Evolutionary conservation across 2,797 vertebrate species (phyloP).

Genomic region (Mallotus villosus): DNA sequence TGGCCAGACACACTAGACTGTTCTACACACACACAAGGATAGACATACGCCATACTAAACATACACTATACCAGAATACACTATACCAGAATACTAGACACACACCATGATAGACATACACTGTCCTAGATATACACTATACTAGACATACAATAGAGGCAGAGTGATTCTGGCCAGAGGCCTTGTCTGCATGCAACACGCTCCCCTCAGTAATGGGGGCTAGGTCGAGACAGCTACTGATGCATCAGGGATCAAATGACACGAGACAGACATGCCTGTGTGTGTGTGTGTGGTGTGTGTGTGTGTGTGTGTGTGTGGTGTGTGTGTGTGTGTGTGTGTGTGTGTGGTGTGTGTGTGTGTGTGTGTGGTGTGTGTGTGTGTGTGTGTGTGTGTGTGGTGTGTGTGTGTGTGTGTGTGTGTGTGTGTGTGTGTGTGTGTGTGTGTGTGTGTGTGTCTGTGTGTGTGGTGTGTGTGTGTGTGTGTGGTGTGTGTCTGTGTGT

Average conservation of each 20-base stretch:
- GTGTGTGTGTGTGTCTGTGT: conserved; percentile 19
- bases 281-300: conserved; percentile 14
- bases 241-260: conserved; percentile 56
- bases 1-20: conserved; percentile 48
- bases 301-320: conserved; percentile 20
- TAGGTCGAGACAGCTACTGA: conserved; percentile 59
- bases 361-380: background rate
- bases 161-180: conserved; percentile 58
- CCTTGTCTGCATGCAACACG: conserved; percentile 57
- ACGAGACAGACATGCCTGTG: conserved; percentile 36
- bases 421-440: conserved; percentile 11
- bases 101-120: no score
- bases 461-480: conserved; percentile 28
- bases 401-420: conserved; percentile 29
- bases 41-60: no score
- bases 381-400: conserved; percentile 26
- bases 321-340: conserved; percentile 28
- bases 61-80: no score
- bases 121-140: conserved; percentile 16
- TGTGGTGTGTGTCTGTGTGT: background rate
- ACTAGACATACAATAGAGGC: background rate
- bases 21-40: background rate
- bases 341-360: conserved; percentile 29
- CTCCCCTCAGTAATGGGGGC: conserved; percentile 62
- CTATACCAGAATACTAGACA: no score